phyloP scores from a whole-genome alignment of 2,888 invertebrate genomes.

The Flabesymbios commensalis region DNA sequence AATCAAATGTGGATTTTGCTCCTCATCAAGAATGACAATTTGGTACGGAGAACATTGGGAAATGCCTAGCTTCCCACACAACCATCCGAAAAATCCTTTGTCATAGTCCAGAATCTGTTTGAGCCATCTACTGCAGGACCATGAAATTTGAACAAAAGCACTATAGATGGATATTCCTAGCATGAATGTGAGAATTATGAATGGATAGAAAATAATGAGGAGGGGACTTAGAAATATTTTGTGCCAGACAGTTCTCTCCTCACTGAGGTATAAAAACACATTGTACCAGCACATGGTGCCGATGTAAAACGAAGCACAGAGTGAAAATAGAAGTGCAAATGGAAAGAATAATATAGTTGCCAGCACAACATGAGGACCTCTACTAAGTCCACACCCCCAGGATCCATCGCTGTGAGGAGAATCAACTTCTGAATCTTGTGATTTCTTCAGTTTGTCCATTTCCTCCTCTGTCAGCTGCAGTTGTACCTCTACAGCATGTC shows the following conservation, averaged over 20 bases:
- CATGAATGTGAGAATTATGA: slow-evolving; percentile 71
- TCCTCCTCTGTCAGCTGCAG: slow-evolving; percentile 75
- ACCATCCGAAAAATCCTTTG: slow-evolving; percentile 79
- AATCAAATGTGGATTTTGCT: no score
- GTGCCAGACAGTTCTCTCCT: slow-evolving; percentile 70
- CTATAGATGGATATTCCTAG: slow-evolving; percentile 72
- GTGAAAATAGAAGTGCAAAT: slow-evolving; percentile 70
- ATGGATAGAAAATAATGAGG: slow-evolving; percentile 72
- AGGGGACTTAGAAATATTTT: slow-evolving; percentile 71
- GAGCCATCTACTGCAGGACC: slow-evolving; percentile 72
- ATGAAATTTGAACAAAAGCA: slow-evolving; percentile 72
- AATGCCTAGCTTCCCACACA: slow-evolving; percentile 71
- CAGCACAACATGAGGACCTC: slow-evolving; percentile 72
- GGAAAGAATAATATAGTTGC: slow-evolving; percentile 72
- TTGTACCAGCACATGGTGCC: slow-evolving; percentile 80
- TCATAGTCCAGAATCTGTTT: slow-evolving; percentile 76
- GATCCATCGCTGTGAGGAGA: slow-evolving; percentile 16
- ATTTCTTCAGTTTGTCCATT: slow-evolving; percentile 72
- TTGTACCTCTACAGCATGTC: slow-evolving; percentile 73
- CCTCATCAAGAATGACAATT: slow-evolving; percentile 65
- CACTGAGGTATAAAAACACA: slow-evolving; percentile 72
- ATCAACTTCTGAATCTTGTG: slow-evolving; percentile 60
- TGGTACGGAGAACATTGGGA: slow-evolving; percentile 79
- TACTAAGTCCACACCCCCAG: slow-evolving; percentile 65
- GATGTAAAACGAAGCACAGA: slow-evolving; percentile 74